phyloP scores from a whole-genome alignment of 2,797 vertebrate species.

The Enteromius afrohamiltoni region DNA sequence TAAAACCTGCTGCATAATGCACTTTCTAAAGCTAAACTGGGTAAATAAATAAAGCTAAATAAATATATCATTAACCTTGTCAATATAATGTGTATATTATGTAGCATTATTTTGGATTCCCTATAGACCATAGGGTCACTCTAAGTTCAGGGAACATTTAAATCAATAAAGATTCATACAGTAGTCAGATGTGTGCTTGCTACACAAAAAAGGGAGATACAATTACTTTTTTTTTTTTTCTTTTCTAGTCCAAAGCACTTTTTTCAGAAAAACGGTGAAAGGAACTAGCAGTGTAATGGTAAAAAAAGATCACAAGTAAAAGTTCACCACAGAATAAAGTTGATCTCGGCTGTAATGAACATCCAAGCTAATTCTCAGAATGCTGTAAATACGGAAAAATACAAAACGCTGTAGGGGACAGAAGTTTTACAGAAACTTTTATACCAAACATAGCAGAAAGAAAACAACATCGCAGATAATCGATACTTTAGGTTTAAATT shows the following conservation, averaged over 20 bases:
- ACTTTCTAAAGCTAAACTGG: not conserved
- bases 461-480: not conserved
- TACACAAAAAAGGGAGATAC: not conserved
- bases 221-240: too few relatives aligned
- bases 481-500: not conserved
- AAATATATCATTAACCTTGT: too few relatives aligned
- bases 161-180: constrained; percentile 43
- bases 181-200: not conserved
- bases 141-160: constrained; percentile 36
- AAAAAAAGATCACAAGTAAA: not conserved
- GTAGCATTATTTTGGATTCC: too few relatives aligned
- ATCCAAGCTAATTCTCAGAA: not conserved
- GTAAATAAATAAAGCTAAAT: too few relatives aligned
- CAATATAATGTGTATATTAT: too few relatives aligned
- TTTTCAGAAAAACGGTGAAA: not conserved
- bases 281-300: not conserved
- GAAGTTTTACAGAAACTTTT: not conserved
- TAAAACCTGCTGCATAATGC: not conserved
- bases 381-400: too few relatives aligned
- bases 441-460: not conserved
- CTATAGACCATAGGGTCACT: constrained; percentile 18
- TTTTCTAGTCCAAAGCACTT: not conserved
- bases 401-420: too few relatives aligned
- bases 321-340: not conserved
- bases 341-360: not conserved